Percentiles rank a stretch among this genome's conserved stretches.
Conservation (phyloP, 2,113 vertebrate genomes). For the Chelonoidis abingdonii region DNA sequence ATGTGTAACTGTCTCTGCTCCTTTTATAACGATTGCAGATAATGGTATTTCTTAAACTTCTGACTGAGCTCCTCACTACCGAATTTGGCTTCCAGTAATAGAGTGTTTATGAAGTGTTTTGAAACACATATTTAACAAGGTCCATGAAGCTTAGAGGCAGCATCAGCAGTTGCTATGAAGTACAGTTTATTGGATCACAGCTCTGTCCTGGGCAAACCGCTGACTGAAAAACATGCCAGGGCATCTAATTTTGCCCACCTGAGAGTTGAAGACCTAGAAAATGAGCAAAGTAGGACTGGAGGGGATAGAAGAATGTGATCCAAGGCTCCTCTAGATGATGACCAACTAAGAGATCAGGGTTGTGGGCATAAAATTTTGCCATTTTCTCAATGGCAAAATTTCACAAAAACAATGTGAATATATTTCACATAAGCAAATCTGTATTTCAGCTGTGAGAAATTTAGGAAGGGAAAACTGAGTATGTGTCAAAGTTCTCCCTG, state of each 20-base stretch:
- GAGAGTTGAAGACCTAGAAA: neutral
- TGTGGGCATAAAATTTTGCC: neutral
- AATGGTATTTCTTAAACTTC: neutral
- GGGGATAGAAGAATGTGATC: neutral
- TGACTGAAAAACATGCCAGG: neutral
- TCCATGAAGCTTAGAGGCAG: neutral
- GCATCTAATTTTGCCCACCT: neutral
- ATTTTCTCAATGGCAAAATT: neutral
- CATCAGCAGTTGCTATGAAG: neutral
- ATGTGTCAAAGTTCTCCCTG: neutral
- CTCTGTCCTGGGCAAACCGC: neutral
- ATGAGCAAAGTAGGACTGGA: neutral
- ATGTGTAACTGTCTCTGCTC: neutral
- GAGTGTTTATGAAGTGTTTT: neutral
- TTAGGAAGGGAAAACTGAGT: neutral
- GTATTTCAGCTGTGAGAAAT: neutral
- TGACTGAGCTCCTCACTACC: fast-evolving
- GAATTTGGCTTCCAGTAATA: neutral
- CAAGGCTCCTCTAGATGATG: neutral
- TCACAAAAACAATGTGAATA: neutral
- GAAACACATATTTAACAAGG: neutral
- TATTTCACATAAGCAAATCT: neutral
- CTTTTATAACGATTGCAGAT: neutral
- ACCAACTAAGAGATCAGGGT: neutral
- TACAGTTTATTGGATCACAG: neutral